These are phyloP conservation scores for Bursaphelenchus mucronatus DNA, from an alignment of 1,140 invertebrate genomes.

Conservation along the genomic window DNA sequence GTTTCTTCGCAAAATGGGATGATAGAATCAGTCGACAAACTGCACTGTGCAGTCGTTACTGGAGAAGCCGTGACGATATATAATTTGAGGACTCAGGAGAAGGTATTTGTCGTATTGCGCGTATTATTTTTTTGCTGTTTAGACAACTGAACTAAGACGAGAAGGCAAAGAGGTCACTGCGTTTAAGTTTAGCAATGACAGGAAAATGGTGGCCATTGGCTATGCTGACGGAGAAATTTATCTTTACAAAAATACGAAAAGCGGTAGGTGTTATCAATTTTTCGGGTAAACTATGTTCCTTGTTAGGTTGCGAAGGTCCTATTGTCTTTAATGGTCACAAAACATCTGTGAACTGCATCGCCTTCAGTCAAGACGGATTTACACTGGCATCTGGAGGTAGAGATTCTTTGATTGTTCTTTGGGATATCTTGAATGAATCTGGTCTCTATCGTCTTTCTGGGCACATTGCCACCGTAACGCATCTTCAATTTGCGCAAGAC, in stretches of 20 bases:
- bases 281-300: constrained; percentile 57
- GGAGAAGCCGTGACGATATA: constrained; percentile 88
- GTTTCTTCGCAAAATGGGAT: constrained; percentile 55
- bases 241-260: constrained; percentile 67
- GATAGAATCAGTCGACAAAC: constrained; percentile 46
- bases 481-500: constrained; percentile 73
- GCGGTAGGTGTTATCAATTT: constrained; percentile 15
- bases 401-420: constrained; percentile 72
- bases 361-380: constrained; percentile 75
- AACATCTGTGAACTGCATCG: constrained; percentile 75
- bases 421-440: constrained; percentile 85
- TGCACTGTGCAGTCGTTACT: constrained; percentile 77
- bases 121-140: constrained; percentile 30
- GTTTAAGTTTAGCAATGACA: constrained; percentile 62
- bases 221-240: constrained; percentile 83
- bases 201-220: constrained; percentile 77
- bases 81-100: constrained; percentile 83
- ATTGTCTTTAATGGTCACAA: constrained; percentile 77
- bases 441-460: constrained; percentile 82
- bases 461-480: constrained; percentile 86
- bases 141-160: constrained; percentile 40
- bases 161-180: constrained; percentile 41
- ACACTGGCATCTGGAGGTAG: constrained; percentile 79
- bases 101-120: constrained; percentile 66
- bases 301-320: constrained; percentile 71